These are phyloP conservation scores for Oriolus oriolus DNA, from an alignment of 2,113 vertebrate species.

Conservation along the genomic window DNA sequence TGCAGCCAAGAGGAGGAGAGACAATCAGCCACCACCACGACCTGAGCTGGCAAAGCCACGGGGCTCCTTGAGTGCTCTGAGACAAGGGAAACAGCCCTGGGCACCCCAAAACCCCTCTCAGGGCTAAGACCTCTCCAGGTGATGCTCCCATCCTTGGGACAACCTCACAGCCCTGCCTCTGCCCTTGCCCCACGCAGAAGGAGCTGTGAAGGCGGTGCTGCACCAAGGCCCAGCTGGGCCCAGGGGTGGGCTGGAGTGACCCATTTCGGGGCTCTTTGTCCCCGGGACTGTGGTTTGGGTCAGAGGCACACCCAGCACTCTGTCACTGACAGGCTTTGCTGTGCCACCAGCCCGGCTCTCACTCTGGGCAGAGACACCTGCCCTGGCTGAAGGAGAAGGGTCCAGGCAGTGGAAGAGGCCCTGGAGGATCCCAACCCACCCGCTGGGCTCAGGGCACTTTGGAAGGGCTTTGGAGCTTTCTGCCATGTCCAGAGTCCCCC, in stretches of 20 bases:
- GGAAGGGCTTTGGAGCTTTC: not conserved
- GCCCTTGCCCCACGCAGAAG: too few relatives aligned
- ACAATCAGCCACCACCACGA: constrained; percentile 59
- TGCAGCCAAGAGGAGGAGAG: constrained; percentile 52
- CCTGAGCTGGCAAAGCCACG: not conserved
- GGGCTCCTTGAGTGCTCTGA: not conserved
- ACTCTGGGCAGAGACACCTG: accelerated
- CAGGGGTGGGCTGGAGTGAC: not conserved
- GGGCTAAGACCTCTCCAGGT: not conserved
- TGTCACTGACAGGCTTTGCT: not conserved
- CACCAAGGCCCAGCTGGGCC: accelerated
- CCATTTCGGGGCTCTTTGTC: not conserved
- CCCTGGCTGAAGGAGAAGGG: too few relatives aligned
- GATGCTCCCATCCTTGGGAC: not conserved
- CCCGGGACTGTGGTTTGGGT: not conserved
- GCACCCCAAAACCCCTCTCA: not conserved
- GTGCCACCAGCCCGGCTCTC: not conserved
- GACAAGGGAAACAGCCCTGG: not conserved
- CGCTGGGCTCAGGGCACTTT: not conserved
- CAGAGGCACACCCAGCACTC: not conserved
- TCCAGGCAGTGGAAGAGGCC: not conserved
- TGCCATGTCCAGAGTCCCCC: not conserved
- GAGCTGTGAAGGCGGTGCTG: not conserved
- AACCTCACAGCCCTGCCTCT: not conserved
- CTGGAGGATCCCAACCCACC: not conserved